Conservation (phyloP, 2,888 invertebrate species). For the Lasioglossum pauxillum region DNA sequence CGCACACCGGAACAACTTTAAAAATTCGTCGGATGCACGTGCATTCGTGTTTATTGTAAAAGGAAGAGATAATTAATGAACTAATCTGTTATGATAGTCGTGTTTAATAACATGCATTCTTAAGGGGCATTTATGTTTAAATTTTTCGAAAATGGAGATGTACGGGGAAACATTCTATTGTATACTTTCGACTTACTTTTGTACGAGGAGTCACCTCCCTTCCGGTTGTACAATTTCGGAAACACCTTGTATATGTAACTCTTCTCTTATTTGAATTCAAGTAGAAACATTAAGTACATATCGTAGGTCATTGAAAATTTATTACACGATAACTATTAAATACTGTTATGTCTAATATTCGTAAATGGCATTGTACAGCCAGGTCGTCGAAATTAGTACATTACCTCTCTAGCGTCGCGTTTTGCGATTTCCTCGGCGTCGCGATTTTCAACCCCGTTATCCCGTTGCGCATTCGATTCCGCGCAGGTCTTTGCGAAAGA, state of each 20-base stretch:
- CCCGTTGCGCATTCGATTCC: neutral
- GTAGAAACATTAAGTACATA: neutral
- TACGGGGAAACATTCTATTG: neutral
- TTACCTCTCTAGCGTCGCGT: neutral
- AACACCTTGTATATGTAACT: constrained; percentile 15
- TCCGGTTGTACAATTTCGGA: neutral
- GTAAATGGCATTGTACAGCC: neutral
- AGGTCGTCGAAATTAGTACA: neutral
- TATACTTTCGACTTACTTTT: neutral
- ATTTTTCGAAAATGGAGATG: neutral
- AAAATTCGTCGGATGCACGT: neutral
- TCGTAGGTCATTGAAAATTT: constrained; percentile 8
- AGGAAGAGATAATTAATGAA: neutral
- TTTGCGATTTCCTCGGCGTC: neutral
- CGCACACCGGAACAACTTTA: neutral
- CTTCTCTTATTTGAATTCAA: constrained; percentile 10
- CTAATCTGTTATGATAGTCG: neutral
- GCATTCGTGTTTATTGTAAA: neutral
- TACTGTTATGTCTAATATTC: neutral
- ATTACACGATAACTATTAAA: neutral
- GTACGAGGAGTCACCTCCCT: neutral
- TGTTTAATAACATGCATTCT: neutral
- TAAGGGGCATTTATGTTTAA: too few species aligned
- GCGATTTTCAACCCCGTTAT: neutral
- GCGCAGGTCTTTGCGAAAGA: neutral